phyloP scores from a whole-genome alignment of 2,797 vertebrate species.

The Micropoecilia bifurca region DNA sequence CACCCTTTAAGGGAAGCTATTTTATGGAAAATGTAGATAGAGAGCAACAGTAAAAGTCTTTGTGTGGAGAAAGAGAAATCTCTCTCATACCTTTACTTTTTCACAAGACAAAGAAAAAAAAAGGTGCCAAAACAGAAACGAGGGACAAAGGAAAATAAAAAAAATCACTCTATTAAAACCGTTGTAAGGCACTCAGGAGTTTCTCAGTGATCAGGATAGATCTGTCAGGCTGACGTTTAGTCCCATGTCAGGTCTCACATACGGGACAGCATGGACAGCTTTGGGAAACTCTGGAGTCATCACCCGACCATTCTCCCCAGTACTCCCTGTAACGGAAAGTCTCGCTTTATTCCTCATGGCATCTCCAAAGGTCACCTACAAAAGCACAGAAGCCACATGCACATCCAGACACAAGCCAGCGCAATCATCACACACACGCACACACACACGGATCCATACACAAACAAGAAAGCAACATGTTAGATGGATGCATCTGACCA shows the following conservation, averaged over 20 bases:
- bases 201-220: conserved; percentile 97
- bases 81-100: conserved; percentile 82
- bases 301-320: conserved; percentile 98
- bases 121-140: conserved; percentile 47
- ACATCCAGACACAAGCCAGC: conserved; percentile 46
- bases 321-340: conserved; percentile 98
- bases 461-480: conserved; percentile 57
- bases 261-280: conserved; percentile 97
- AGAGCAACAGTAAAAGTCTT: conserved; percentile 81
- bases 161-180: conserved; percentile 82
- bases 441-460: conserved; percentile 55
- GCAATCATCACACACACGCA: conserved; percentile 24
- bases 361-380: conserved; percentile 96
- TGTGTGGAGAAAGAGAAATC: conserved; percentile 85
- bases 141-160: conserved; percentile 22
- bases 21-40: conserved; percentile 75
- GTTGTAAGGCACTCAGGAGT: conserved; percentile 99
- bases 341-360: conserved; percentile 97
- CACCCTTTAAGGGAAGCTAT: conserved; percentile 80
- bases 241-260: conserved; percentile 98
- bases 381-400: conserved; percentile 54
- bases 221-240: conserved; percentile 99
- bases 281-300: conserved; percentile 99
- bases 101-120: conserved; percentile 71
- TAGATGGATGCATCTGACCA: conserved; percentile 40